A percentile compares a stretch with the other conserved stretches of the same genome.
Conservation (phyloP, 37 sponge, comb jelly and placozoan genomes). For the Amphimedon queenslandica region DNA sequence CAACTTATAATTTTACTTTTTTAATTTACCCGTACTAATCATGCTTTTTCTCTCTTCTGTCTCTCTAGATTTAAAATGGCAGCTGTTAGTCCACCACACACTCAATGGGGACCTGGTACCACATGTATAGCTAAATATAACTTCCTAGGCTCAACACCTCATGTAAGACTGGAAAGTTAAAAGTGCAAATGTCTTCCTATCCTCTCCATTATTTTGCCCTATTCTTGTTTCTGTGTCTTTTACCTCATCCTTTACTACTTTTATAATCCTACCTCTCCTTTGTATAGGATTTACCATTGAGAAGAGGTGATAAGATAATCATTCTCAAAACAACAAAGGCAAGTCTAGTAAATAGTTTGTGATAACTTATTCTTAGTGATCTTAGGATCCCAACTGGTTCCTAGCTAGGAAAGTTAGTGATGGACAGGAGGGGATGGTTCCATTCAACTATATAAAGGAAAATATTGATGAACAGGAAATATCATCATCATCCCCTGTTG, state of each 20-base stretch:
- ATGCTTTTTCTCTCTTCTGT: no score
- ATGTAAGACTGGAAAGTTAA: constrained; percentile 84
- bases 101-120: constrained; percentile 59
- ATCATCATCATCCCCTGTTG: neutral
- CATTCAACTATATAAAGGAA: constrained; percentile 78
- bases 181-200: no score
- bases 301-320: constrained; percentile 70
- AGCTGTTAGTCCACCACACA: no score
- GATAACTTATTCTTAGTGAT: neutral
- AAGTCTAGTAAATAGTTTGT: neutral
- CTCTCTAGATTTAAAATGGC: no score
- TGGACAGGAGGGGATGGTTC: constrained; percentile 90
- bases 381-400: constrained; percentile 93
- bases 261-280: no score
- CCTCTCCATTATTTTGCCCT: no score
- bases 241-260: no score
- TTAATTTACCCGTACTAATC: no score
- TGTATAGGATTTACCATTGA: constrained; percentile 82
- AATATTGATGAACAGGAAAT: neutral
- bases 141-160: constrained; percentile 80
- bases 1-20: no score
- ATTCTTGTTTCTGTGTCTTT: no score
- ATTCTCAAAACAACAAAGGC: constrained; percentile 66
- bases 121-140: constrained; percentile 86
- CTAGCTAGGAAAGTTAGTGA: constrained; percentile 68